Evolutionary conservation across 2,888 invertebrate genomes (phyloP).

Genomic region (Cosmia trapezina): DNA sequence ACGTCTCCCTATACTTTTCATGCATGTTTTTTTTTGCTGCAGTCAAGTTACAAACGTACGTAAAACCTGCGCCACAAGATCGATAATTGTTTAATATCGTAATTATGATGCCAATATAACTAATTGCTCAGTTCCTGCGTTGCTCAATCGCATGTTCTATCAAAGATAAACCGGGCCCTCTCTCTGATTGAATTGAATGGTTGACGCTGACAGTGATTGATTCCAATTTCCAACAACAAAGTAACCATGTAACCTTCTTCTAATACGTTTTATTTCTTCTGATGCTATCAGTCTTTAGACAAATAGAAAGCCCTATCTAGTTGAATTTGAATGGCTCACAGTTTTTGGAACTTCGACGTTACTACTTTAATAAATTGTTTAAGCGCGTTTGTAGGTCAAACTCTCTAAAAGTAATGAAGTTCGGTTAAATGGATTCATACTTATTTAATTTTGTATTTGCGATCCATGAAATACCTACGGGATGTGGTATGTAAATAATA

Average conservation of each 20-base stretch:
- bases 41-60: not conserved
- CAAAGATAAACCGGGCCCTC: constrained; percentile 46
- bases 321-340: not conserved
- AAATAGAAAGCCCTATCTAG: constrained; percentile 4
- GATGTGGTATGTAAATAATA: not conserved
- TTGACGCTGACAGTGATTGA: constrained; percentile 55
- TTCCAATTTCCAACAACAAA: constrained; percentile 38
- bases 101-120: constrained; percentile 65
- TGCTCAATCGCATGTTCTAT: constrained; percentile 69
- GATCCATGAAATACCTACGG: not conserved
- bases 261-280: constrained; percentile 33
- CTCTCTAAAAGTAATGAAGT: not conserved
- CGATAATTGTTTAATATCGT: constrained; percentile 57
- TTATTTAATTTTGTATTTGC: not conserved
- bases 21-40: not conserved
- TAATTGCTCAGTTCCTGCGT: constrained; percentile 70
- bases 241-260: constrained; percentile 23
- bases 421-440: not conserved
- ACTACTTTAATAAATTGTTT: not conserved
- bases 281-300: constrained; percentile 7
- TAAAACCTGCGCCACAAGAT: constrained; percentile 45
- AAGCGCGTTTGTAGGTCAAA: not conserved
- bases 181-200: constrained; percentile 50
- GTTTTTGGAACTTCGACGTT: constrained; percentile 8
- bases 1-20: not conserved